Evolutionary conservation across 2,888 invertebrate species (phyloP), one percentile per base, ranked within the genome.

Genomic region (Acleris emargana): DNA sequence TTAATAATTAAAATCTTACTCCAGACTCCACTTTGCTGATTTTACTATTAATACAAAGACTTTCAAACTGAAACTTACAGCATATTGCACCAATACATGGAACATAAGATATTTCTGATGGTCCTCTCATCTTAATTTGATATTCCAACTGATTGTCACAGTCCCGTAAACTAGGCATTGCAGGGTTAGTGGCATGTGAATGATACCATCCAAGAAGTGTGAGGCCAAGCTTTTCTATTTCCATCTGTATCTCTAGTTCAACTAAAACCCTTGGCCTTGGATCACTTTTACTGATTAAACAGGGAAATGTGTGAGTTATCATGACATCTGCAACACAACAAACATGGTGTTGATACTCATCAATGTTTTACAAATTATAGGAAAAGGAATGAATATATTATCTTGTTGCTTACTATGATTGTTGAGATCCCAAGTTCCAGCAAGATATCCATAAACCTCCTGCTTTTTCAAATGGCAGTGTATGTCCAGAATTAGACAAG

Each of bases 401-500:
- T 38, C 38, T 38, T 45, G 45, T 45, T 45, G 94, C 96, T 94
- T 94, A 98, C 98, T 97, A 80, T 99, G 98, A 69, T 95, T 95
- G 83, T 97, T 97, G 61, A 97, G 95, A 87, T 99, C 99, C 99
- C 99, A 99, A 66, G 96, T 96, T 4, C 99, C 99, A 58, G 97
- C 99, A 58, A 99, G 91, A 85, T 99, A 99, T n/a, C 99, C 99
- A 79, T 97, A 97, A 16, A 98, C 97, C 93, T 99, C 99, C 75
- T 96, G 96, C 79, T 96, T 96, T n/a, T 97, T 97, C 74, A 99
- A 93, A 87, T 99, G 98, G 79, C 97, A 97, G 84, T 99, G 99
- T 75, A 99, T 96, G 86, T 99, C 98, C 80, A 98, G 96, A 68
- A 98, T 93, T 20, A 98, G 93, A 67, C 97, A 95, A 2, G 98